Conservation (phyloP, 2,888 invertebrate genomes). For the Pristionchus fissidentatus region DNA sequence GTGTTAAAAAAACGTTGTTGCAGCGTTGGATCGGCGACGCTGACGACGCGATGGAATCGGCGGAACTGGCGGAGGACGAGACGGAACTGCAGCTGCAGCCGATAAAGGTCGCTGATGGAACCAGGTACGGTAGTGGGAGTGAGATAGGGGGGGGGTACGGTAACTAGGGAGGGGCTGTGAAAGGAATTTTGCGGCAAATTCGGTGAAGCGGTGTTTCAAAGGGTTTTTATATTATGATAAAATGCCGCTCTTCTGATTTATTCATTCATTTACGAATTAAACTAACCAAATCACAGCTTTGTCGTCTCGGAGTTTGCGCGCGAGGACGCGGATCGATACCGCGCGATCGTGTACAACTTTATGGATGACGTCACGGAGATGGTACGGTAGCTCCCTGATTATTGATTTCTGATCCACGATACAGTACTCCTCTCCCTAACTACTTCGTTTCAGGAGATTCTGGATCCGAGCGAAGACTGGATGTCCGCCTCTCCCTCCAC, state of each 20-base stretch:
- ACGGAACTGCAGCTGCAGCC: not conserved
- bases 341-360: conserved; percentile 52
- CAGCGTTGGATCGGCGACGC: conserved; percentile 59
- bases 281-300: not conserved
- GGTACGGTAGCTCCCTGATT: conserved; percentile 6
- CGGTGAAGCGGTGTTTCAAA: no score
- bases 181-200: no score
- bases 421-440: not conserved
- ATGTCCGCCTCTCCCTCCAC: not conserved
- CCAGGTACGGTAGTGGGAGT: conserved; percentile 20
- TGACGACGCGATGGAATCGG: conserved; percentile 61
- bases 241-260: no score
- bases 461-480: conserved; percentile 15
- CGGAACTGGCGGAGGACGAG: conserved; percentile 54
- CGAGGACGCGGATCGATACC: conserved; percentile 51
- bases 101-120: conserved; percentile 32
- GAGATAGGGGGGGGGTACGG: not conserved
- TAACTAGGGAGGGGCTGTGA: not conserved
- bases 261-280: no score
- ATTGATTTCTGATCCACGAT: not conserved
- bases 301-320: not conserved
- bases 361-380: conserved; percentile 53
- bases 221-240: no score
- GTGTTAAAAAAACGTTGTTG: not conserved
- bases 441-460: conserved; percentile 19